Evolutionary conservation across 2,888 invertebrate species (phyloP).

Genomic region (Polydrusus pterygomalis): DNA sequence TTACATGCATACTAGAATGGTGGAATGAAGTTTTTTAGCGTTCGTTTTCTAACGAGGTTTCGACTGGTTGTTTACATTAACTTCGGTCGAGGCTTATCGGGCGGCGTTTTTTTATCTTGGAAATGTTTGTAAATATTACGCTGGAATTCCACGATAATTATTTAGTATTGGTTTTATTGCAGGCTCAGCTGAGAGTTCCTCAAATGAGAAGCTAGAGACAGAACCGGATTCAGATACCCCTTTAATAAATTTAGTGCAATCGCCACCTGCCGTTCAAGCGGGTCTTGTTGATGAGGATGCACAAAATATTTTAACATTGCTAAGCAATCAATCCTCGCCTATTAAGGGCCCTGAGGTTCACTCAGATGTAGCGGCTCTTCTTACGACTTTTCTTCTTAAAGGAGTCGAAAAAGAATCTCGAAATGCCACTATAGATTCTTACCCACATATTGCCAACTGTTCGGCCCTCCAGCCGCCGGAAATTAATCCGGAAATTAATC

Average conservation of each 20-base stretch:
- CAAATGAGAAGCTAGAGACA: not conserved
- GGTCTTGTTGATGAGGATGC: constrained; percentile 9
- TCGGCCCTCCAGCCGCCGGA: constrained; percentile 41
- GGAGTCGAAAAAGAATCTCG: constrained; percentile 43
- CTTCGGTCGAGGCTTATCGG: not conserved
- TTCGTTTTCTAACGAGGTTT: not conserved
- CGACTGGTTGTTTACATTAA: not conserved
- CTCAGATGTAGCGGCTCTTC: constrained; percentile 30
- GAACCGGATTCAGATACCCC: constrained; percentile 22
- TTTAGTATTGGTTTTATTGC: constrained; percentile 7
- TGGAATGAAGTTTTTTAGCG: too few relatives aligned
- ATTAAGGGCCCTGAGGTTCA: constrained; percentile 43
- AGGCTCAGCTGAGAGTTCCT: not conserved
- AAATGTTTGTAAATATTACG: not conserved
- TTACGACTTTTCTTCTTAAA: constrained; percentile 27
- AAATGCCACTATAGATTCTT: constrained; percentile 35
- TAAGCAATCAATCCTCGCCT: constrained; percentile 26
- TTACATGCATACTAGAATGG: constrained; percentile 18
- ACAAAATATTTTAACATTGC: constrained; percentile 24
- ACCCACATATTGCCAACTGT: constrained; percentile 40
- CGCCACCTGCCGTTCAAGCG: not conserved
- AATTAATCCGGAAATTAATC: too few relatives aligned
- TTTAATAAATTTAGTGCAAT: constrained; percentile 17
- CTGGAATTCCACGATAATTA: too few relatives aligned
- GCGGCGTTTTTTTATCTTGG: not conserved